Evolutionary conservation across 2,888 invertebrate species (phyloP), one percentile per base, ranked within the genome.

Genomic region (Hydroisotoma schaefferi): DNA sequence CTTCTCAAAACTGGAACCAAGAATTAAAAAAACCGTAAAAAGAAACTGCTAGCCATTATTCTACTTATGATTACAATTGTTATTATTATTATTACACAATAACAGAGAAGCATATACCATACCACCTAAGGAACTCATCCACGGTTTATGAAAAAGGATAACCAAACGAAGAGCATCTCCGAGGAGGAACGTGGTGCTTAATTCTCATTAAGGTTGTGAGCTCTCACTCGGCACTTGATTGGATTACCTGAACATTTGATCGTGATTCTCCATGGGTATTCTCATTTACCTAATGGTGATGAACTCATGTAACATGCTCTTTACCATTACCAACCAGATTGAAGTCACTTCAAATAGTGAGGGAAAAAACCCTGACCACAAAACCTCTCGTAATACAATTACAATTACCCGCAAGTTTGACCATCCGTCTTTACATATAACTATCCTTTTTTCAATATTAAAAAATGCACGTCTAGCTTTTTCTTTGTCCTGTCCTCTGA

Each of bases 221-320:
- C 54, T 53, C 54, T 59, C 47, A 59, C 54, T 59, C 54, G 29
- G 22, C 33, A 48, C 38, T 54, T 65, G 65, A 65, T 65, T 65
- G 64, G 64, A 65, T 56, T 61, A 58, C 61, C 29, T 52, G 48
- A 29, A 55, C 23, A 22, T 59, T 55, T 65, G 65, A 65, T 65
- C 65, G 65, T 65, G 65, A 65, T 65, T 65, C 62, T 65, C 60
- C 63, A 64, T 60, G 63, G 60, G 63, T 52, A 51, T 59, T 58
- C 29, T 33, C 63, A 57, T 64, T 59, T 64, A 60, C 47, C 52
- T 60, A 63, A 63, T 59, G 49, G 48, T 59, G 57, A 64, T 64
- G 61, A 64, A 59, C 61, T 40, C 43, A 60, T 62, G 55, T 55
- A n/a, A n/a, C n/a, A n/a, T n/a, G n/a, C n/a, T n/a, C n/a, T 61